phyloP scores from a whole-genome alignment of 2,888 invertebrate genomes.

The Cloeon dipterum region DNA sequence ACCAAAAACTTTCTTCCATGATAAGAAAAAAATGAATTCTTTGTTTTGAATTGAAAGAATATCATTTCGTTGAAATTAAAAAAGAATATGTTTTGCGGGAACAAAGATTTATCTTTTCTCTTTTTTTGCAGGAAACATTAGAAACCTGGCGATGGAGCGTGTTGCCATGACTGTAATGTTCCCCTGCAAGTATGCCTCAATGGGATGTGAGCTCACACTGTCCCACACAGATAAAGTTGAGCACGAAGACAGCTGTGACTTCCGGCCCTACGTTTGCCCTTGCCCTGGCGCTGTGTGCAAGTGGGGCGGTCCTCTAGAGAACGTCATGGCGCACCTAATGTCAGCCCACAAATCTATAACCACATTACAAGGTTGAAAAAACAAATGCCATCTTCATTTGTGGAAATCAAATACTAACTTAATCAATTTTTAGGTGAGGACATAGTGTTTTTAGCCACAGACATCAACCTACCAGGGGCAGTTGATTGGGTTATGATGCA shows the following conservation, averaged over 20 bases:
- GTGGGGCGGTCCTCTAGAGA: slow-evolving; percentile 94
- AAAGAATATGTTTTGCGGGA: not conserved
- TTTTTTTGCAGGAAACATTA: slow-evolving; percentile 50
- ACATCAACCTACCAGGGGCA: slow-evolving; percentile 96
- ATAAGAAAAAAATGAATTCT: no score
- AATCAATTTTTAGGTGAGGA: slow-evolving; percentile 49
- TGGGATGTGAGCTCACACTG: slow-evolving; percentile 79
- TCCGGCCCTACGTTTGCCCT: slow-evolving; percentile 93
- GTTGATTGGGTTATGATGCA: slow-evolving; percentile 99
- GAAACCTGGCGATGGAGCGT: slow-evolving; percentile 98
- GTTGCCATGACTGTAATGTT: slow-evolving; percentile 96
- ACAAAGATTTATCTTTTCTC: slow-evolving; percentile 1
- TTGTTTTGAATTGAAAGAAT: no score
- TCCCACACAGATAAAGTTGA: slow-evolving; percentile 95
- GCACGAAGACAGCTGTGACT: slow-evolving; percentile 97
- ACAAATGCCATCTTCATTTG: no score
- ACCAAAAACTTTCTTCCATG: no score
- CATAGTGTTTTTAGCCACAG: slow-evolving; percentile 97
- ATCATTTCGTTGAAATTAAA: slow-evolving; percentile 2
- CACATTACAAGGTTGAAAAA: slow-evolving; percentile 58
- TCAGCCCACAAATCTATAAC: slow-evolving; percentile 96
- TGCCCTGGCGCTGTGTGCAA: slow-evolving; percentile 99
- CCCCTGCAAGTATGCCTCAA: slow-evolving; percentile 93
- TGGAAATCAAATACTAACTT: not conserved
- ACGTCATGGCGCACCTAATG: slow-evolving; percentile 97